phyloP scores from a whole-genome alignment of 1,140 invertebrate genomes.

The Diachasmimorpha longicaudata region DNA sequence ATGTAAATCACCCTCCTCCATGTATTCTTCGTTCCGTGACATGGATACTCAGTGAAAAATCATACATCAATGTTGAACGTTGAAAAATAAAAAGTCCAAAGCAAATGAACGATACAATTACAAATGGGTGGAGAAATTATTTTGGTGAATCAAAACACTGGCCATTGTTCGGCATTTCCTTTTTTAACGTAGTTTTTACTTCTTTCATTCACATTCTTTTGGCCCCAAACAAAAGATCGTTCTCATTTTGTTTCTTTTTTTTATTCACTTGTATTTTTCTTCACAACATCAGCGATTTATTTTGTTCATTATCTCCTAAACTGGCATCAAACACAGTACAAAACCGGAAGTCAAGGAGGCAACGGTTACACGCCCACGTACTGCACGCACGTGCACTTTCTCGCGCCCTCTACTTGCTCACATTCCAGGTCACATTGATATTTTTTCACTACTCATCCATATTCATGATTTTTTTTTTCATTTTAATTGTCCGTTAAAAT shows the following conservation, averaged over 20 bases:
- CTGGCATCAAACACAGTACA: neutral
- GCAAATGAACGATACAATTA: neutral
- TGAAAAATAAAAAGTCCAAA: neutral
- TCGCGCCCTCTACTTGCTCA: constrained; percentile 27
- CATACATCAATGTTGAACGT: neutral
- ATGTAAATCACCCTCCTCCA: constrained; percentile 29
- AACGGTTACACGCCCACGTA: constrained; percentile 28
- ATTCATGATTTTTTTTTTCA: neutral
- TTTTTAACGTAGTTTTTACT: neutral
- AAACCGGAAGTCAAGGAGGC: constrained; percentile 24
- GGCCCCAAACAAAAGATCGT: neutral
- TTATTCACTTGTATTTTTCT: neutral
- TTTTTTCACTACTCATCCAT: neutral
- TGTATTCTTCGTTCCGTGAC: constrained; percentile 28
- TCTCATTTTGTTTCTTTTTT: neutral
- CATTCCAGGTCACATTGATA: constrained; percentile 8
- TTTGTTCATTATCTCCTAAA: constrained; percentile 15
- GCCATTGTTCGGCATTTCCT: neutral
- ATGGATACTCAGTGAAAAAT: constrained; percentile 17
- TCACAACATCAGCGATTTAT: constrained; percentile 5
- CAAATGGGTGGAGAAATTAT: neutral
- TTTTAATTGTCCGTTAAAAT: neutral
- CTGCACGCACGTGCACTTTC: constrained; percentile 32
- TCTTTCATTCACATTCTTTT: neutral
- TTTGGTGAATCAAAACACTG: neutral